Base-by-base conservation (phyloP, 2,113 vertebrate species). In the Synchiropus splendidus region DNA sequence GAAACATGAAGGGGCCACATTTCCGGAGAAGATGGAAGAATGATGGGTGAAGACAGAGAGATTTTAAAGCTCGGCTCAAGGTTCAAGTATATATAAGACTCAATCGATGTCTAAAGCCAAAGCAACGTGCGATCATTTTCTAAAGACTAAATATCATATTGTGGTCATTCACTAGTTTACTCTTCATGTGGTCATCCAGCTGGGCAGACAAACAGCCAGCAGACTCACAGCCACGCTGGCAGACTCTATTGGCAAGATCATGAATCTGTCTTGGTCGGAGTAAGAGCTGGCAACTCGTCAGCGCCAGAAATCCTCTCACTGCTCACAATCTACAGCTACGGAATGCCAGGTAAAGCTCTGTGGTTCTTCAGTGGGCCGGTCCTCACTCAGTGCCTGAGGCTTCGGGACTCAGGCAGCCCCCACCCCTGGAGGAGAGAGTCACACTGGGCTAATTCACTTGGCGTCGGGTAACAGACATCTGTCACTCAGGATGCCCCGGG, bases 391-490 rank as follows among this genome's bases (percentile, higher is more conserved):
- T 30, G 46, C 74, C 61, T 3, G 35, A 61, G 64, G 61, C 65
- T 67, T 36, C 31, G 41, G 46, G 57, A 72, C 63, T 55, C 44
- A 62, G 40, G 39, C 51, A 43, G 48, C 45, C 54, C 59, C 64
- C 60, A 65, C 50, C 56, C 35, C 30, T 45, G 52, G 70, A 61
- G 67, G 51, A 40, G 61, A 71, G 52, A 68, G 60, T 68, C 64
- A 77, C 69, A 65, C 66, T 74, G 71, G 72, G 70, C 72, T 82
- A 80, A 81, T 79, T 80, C 72, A 77, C 71, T 82, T 82, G 79
- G 80, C 74, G 72, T 78, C 34, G 75, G 74, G 75, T 81, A 83
- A 84, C 77, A 55, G 80, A 80, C 82, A 81, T 81, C 80, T 83
- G 80, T 80, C 82, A 79, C 74, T 80, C 75, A 74, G 67, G 67